Evolutionary conservation across 1,140 invertebrate genomes (phyloP), one percentile per base, ranked within the genome.

Genomic region (Aethina tumida): DNA sequence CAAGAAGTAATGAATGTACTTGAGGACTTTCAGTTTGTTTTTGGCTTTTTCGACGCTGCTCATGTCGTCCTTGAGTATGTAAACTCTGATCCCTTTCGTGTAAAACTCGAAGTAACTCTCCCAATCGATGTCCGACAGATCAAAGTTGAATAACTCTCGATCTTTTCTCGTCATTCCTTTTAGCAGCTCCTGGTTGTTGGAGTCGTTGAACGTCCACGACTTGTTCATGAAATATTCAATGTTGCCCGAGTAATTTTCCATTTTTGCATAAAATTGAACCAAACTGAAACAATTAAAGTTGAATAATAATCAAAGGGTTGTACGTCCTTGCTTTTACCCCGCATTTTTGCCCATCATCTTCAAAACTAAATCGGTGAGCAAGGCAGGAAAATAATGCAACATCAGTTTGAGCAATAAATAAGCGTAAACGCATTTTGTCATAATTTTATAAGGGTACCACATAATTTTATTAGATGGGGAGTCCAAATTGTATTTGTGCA

Each of bases 201-300:
- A 62, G 47, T 80, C 80, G 12, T 69, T 58, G 49, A 88, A 86
- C 19, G 70, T 68, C 75, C 84, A 89, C 45, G 80, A 64, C 25
- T 73, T 64, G 0, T 68, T 66, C 12, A 75, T 74, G 55, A 89
- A 89, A 55, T 77, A 87, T 22, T 77, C 69, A 10, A 87, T 63
- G n/a, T n/a, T n/a, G n/a, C n/a, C n/a, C n/a, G n/a, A n/a, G n/a
- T n/a, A n/a, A n/a, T n/a, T n/a, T n/a, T n/a, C n/a, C n/a, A n/a
- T n/a, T n/a, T n/a, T n/a, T n/a, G n/a, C n/a, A n/a, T n/a, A n/a
- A n/a, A n/a, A n/a, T n/a, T n/a, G n/a, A n/a, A n/a, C n/a, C n/a
- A n/a, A n/a, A n/a, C n/a, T n/a, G n/a, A n/a, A n/a, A n/a, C n/a
- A n/a, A n/a, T n/a, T n/a, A n/a, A n/a, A n/a, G n/a, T n/a, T n/a